Evolutionary conservation across 2,888 invertebrate species (phyloP), one percentile per base, ranked within the genome.

Genomic region (Fissipunctia ypsillon): DNA sequence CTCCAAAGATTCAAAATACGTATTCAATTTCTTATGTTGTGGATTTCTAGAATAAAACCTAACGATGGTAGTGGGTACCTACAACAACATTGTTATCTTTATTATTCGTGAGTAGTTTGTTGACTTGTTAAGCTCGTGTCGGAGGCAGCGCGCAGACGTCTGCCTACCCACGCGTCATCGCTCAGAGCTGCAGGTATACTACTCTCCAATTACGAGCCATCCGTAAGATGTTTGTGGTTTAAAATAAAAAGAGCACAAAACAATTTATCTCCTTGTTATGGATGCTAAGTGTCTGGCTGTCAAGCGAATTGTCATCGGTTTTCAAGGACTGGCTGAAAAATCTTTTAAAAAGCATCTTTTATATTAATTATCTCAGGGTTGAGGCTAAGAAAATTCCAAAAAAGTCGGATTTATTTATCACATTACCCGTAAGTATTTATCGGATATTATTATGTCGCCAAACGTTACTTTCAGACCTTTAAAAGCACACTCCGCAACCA

Each of bases 61-160:
- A n/a, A n/a, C 22, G 22, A 14, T n/a, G 31, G n/a, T 31, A 50
- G 14, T n/a, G 31, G 64, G 6, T 67, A 38, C 35, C 6, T 28
- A 72, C 2, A 71, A 48, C 56, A 38, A 57, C 28, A 68, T 52
- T 66, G 14, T 65, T 60, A 56, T 70, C 41, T 69, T 57, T 56
- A 71, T 65, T 63, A 77, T 82, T 73, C 64, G 57, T 61, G 65
- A 67, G 87, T 84, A 89, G 91, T 93, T 92, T 91, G 83, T 92
- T 93, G 91, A 92, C 92, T 90, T 86, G 63, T 83, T 59, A 81
- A 59, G 84, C 83, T 82, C 81, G 77, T 84, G 80, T 77, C 73
- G 78, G 78, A 69, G 80, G 80, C 89, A 91, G 91, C 81, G 68
- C 81, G 76, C 90, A 94, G 94, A 94, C 94, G 94, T 94, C 94